Evolutionary conservation across 2,797 vertebrate genomes (phyloP).

Genomic region (Nyctalus aviator): DNA sequence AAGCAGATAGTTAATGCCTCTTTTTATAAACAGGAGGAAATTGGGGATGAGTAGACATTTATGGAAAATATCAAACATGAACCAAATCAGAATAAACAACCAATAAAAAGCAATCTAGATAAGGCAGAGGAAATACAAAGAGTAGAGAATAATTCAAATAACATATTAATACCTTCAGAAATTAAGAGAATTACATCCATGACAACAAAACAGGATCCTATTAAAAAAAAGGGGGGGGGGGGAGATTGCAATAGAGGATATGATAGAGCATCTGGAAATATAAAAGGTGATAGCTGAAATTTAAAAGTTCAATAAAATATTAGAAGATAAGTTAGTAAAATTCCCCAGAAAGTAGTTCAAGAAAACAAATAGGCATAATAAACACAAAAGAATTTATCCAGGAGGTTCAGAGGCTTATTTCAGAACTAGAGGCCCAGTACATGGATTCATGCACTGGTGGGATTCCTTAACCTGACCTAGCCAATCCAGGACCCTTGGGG

Average conservation of each 20-base stretch:
- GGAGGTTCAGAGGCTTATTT: background rate
- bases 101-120: too few species aligned
- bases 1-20: too few species aligned
- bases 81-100: too few species aligned
- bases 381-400: background rate
- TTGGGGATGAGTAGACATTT: too few species aligned
- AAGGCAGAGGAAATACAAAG: too few species aligned
- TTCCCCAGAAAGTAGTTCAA: background rate
- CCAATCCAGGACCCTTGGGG: too few species aligned
- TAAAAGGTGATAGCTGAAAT: background rate
- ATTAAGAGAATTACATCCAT: background rate
- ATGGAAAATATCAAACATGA: too few species aligned
- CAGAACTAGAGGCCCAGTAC: background rate
- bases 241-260: background rate
- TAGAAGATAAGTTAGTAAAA: background rate
- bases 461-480: too few species aligned
- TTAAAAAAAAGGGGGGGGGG: background rate
- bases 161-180: background rate
- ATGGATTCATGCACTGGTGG: too few species aligned
- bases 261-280: background rate
- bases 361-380: background rate
- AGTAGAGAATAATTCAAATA: background rate
- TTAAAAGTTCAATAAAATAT: background rate
- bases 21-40: too few species aligned
- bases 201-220: background rate